Base-by-base conservation (phyloP, 2,888 invertebrate species). In the Autographa gamma region DNA sequence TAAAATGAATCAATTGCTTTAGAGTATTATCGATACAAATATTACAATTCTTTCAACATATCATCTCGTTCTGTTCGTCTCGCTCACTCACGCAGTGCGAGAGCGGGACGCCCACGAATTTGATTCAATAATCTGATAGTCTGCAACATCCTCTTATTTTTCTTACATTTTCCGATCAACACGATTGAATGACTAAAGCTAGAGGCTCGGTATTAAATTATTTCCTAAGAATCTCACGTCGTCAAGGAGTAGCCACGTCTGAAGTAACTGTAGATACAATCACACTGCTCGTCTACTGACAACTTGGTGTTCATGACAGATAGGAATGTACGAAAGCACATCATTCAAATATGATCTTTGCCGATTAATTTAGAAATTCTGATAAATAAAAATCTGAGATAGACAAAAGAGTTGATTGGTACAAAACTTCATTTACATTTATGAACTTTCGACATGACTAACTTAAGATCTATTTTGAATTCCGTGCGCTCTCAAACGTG, bases 141-240 rank as follows among this genome's bases (percentile, higher is more conserved):
- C 80, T 80, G 77, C 78, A 84, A 85, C 84, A 85, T 86, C 78
- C 79, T 82, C 77, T 72, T 83, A 76, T 79, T 84, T 81, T 80
- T 78, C 75, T 82, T 74, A 82, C 75, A 82, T 80, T 84, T 86
- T 78, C 73, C 76, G 78, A 81, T 77, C 72, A 79, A 80, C 77
- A 76, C 76, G 75, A 79, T 72, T 79, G 77, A 74, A 74, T 79
- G 71, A 79, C 76, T 80, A 76, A 69, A 80, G 65, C 74, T 87
- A 89, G 89, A 90, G 91, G 89, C 88, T 92, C 86, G 86, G 90
- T 88, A 87, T 86, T 85, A 84, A 88, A 86, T 87, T 89, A 89
- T 85, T 86, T 81, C 82, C 89, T 90, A 89, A 88, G 87, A 92
- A 92, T 93, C 92, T 92, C 92, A 91, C 87, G 86, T 86, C 83